Conservation (phyloP, 2,113 vertebrate genomes). For the Alectura lathami region DNA sequence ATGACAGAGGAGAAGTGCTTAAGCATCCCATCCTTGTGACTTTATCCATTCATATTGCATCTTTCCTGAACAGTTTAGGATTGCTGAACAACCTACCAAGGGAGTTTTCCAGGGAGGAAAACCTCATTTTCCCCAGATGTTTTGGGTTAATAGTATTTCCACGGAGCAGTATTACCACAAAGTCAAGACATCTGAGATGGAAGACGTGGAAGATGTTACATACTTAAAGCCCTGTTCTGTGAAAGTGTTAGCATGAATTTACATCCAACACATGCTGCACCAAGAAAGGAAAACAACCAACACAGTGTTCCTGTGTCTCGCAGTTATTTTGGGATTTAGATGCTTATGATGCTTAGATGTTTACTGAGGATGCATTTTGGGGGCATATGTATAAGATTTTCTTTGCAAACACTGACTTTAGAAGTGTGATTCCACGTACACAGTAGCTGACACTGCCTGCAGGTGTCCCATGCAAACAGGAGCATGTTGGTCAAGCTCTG, state of each 20-base stretch:
- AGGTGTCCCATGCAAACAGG: not conserved
- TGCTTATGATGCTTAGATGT: not conserved
- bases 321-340: not conserved
- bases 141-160: not conserved
- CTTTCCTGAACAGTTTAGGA: not conserved
- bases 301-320: not conserved
- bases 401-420: not conserved
- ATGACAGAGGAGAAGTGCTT: not conserved
- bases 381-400: not conserved
- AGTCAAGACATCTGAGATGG: not conserved
- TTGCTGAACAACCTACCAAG: not conserved
- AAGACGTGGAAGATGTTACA: not conserved
- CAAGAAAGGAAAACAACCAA: not conserved
- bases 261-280: not conserved
- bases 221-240: not conserved
- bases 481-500: not conserved
- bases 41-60: not conserved
- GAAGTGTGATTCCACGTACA: not conserved
- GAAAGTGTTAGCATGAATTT: not conserved
- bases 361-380: not conserved
- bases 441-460: accelerated
- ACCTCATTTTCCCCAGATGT: not conserved
- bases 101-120: not conserved
- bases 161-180: no score
- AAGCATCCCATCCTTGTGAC: not conserved